Evolutionary conservation across 2,797 vertebrate genomes (phyloP), one percentile per base, ranked within the genome.

Genomic region (Chromobotia macracanthus): DNA sequence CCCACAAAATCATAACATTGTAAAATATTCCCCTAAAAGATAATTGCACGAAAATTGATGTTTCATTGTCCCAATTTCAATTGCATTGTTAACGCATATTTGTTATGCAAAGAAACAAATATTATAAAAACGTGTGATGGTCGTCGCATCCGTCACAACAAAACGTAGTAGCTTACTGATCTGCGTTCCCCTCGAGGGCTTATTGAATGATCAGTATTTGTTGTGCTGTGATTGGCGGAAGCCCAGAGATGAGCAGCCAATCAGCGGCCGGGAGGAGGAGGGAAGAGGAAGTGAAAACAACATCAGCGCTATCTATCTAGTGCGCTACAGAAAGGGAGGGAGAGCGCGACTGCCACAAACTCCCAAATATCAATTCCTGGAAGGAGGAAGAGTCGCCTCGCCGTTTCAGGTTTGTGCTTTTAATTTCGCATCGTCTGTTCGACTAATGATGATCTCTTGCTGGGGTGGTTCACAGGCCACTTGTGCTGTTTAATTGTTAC

Each of bases 271-370:
- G 77, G 50, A 56, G 77, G 92, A 91, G 90, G 91, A 87, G 90
- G 92, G 89, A 93, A 78, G 89, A 94, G 93, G 94, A 94, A 95
- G 93, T 93, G 90, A 89, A 91, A 90, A 91, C 77, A 72, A 71
- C 91, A 91, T 89, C 92, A 91, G 92, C 90, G 80, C 86, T 89
- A 77, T 89, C 89, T 87, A 80, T 89, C 88, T 88, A 67, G 83
- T 65, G 79, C 83, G 38, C 65, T 80, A 82, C 84, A 56, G 85
- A 83, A 82, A 58, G 82, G 78, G 84, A 46, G 88, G 78, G 81
- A 78, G 78, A 74, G 83, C 84, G 80, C 64, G 77, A 63, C 65
- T 41, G 73, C 82, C 65, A 75, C 44, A 74, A 89, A 93, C 89
- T 93, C 91, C 71, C 75, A 87, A 72, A 87, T 91, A 85, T 85